A percentile compares a stretch with the other conserved stretches of the same genome.
Evolutionary conservation across 2,888 invertebrate genomes (phyloP).

Genomic region (Latrodectus hesperus): DNA sequence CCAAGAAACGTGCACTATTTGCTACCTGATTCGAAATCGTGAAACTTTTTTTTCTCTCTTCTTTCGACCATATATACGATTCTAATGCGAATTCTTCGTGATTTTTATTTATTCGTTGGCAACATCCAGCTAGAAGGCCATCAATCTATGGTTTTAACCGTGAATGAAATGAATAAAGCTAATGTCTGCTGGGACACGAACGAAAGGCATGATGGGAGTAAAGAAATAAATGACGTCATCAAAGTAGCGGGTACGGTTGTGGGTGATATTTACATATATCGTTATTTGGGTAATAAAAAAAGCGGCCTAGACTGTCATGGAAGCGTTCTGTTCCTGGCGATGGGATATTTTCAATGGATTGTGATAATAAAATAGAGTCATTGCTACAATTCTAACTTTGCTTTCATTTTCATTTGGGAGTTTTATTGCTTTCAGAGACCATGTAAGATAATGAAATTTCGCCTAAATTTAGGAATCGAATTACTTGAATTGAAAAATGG

Average conservation of each 20-base stretch:
- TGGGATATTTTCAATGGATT: constrained; percentile 32
- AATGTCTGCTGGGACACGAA: constrained; percentile 11
- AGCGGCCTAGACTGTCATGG: constrained; percentile 17
- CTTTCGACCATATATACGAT: constrained; percentile 2
- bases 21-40: constrained; percentile 24
- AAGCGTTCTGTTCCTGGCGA: constrained; percentile 12
- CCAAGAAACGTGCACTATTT: constrained; percentile 36
- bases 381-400: constrained; percentile 33
- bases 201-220: constrained; percentile 25
- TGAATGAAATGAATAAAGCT: constrained; percentile 50
- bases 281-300: constrained; percentile 58
- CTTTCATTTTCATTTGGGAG: constrained; percentile 7
- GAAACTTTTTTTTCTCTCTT: constrained; percentile 7
- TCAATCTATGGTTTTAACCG: constrained; percentile 56
- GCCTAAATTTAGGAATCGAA: too few relatives aligned
- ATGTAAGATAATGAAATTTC: too few relatives aligned
- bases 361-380: constrained; percentile 51
- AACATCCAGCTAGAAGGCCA: constrained; percentile 25
- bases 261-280: constrained; percentile 53
- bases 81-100: constrained; percentile 62
- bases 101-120: constrained; percentile 51
- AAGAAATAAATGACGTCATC: constrained; percentile 54
- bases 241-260: constrained; percentile 37
- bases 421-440: not conserved
- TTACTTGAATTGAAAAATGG: too few relatives aligned